Conservation (phyloP, 2,888 invertebrate species). For the Ditylenchus weischeri region DNA sequence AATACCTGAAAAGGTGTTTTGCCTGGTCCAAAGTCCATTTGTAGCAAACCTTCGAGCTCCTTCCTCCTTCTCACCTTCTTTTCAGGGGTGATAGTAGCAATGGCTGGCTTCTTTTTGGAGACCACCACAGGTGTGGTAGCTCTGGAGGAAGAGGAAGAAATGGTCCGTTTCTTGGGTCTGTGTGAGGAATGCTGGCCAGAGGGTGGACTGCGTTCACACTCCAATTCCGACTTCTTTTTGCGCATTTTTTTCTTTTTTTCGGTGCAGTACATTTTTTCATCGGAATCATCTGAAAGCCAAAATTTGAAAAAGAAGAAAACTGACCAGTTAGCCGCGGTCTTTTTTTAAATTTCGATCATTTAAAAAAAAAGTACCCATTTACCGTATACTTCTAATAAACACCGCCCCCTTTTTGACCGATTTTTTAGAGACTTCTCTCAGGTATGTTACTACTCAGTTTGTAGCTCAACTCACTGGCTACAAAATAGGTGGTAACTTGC, state of each 20-base stretch:
- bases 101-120: background rate
- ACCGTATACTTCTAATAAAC: too few species aligned
- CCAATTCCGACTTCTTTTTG: background rate
- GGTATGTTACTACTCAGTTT: too few species aligned
- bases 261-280: background rate
- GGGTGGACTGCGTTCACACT: too few species aligned
- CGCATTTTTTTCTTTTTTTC: slow-evolving; percentile 8
- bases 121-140: slow-evolving; percentile 11
- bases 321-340: too few species aligned
- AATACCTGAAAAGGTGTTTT: slow-evolving; percentile 32
- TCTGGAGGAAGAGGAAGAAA: slow-evolving; percentile 20
- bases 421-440: too few species aligned
- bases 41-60: slow-evolving; percentile 32
- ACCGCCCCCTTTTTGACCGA: too few species aligned
- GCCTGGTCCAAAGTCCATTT: slow-evolving; percentile 35
- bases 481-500: too few species aligned
- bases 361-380: too few species aligned
- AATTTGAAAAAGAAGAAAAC: too few species aligned
- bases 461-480: too few species aligned
- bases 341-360: too few species aligned
- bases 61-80: slow-evolving; percentile 18
- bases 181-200: slow-evolving; percentile 1
- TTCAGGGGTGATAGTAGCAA: background rate
- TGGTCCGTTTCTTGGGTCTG: slow-evolving; percentile 1
- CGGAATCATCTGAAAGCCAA: background rate